phyloP scores from a whole-genome alignment of 2,888 invertebrate genomes.

The Cryptocephalus moraei region DNA sequence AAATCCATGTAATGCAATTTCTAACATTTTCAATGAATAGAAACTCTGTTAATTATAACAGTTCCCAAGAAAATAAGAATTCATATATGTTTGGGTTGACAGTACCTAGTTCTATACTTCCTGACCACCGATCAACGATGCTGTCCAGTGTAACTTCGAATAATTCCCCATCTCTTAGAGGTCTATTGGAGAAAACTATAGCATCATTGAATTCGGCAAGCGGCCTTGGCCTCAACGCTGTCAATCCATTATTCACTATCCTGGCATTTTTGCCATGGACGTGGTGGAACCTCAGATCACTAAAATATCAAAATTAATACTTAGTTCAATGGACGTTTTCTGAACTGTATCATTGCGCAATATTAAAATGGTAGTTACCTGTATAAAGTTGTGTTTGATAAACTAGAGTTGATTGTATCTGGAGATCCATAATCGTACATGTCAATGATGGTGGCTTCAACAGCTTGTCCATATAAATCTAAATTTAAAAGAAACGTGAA shows the following conservation, averaged over 20 bases:
- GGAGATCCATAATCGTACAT: constrained; percentile 59
- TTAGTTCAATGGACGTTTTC: neutral
- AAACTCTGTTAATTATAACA: no score
- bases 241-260: constrained; percentile 72
- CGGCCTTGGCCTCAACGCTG: constrained; percentile 77
- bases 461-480: constrained; percentile 91
- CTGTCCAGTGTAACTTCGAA: constrained; percentile 85
- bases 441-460: constrained; percentile 82
- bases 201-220: constrained; percentile 91
- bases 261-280: constrained; percentile 84
- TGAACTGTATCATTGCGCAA: neutral
- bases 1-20: no score
- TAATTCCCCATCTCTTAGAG: constrained; percentile 79
- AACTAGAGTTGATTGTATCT: constrained; percentile 63
- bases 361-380: constrained; percentile 36
- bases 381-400: constrained; percentile 63
- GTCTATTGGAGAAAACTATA: constrained; percentile 82
- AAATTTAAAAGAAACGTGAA: constrained; percentile 2
- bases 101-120: constrained; percentile 77
- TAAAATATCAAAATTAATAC: constrained; percentile 25
- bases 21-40: no score
- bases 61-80: no score
- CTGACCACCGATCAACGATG: constrained; percentile 89
- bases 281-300: constrained; percentile 78
- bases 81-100: no score